Evolutionary conservation across 2,113 vertebrate genomes (phyloP).

Genomic region (Lepus americanus): DNA sequence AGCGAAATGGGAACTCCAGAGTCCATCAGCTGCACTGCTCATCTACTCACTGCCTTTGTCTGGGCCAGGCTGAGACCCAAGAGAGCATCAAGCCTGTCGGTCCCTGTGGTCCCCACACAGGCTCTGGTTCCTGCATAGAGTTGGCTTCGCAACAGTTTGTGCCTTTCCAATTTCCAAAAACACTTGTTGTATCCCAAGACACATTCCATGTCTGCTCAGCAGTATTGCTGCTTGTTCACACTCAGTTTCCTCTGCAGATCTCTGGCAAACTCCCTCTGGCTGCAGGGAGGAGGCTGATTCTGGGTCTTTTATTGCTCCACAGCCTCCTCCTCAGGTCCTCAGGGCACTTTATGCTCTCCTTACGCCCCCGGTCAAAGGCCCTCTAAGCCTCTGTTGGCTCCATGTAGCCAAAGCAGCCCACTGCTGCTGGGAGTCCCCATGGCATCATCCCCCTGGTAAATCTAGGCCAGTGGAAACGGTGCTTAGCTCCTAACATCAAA

Average conservation of each 20-base stretch:
- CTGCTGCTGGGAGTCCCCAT: background rate
- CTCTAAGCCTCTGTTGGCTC: too few species aligned
- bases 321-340: slow-evolving; percentile 74
- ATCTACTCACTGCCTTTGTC: background rate
- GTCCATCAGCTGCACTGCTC: accelerated
- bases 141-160: background rate
- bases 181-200: slow-evolving; percentile 4
- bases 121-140: background rate
- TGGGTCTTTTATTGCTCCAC: slow-evolving; percentile 75
- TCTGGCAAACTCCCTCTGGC: slow-evolving; percentile 84
- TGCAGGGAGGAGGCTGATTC: slow-evolving; percentile 65
- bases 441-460: background rate
- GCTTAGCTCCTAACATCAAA: background rate
- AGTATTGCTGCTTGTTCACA: slow-evolving; percentile 63
- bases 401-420: background rate
- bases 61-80: background rate
- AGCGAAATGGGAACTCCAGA: accelerated
- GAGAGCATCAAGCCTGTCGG: background rate
- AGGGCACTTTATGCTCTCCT: slow-evolving; percentile 40
- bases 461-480: background rate
- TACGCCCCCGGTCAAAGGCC: background rate
- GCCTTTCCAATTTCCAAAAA: slow-evolving; percentile 25
- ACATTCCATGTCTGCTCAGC: slow-evolving; percentile 44
- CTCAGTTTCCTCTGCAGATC: slow-evolving; percentile 73
- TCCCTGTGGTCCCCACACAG: too few species aligned